A percentile compares a stretch with the other conserved stretches of the same genome.
These are phyloP conservation scores for Branchellion lobata DNA, from an alignment of 2,888 invertebrate genomes.

Conservation along the genomic window DNA sequence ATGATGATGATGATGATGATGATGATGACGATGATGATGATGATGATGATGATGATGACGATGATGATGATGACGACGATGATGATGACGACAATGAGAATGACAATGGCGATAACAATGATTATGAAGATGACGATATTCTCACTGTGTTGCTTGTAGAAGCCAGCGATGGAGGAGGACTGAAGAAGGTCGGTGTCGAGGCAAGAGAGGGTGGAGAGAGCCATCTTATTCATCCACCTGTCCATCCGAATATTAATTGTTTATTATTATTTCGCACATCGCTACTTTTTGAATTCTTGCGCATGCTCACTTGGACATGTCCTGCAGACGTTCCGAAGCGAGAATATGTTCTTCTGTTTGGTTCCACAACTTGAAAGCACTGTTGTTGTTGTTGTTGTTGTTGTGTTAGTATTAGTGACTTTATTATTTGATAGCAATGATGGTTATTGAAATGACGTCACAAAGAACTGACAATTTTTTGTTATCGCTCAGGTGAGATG, in stretches of 20 bases:
- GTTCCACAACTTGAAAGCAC: conserved; percentile 3
- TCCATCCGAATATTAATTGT: no score
- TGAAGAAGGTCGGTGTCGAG: not conserved
- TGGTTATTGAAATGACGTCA: no score
- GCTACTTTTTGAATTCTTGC: no score
- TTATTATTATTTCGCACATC: no score
- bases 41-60: conserved; percentile 16
- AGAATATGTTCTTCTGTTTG: not conserved
- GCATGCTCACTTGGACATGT: not conserved
- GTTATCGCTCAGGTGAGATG: not conserved
- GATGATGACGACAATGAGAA: not conserved
- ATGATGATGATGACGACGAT: not conserved
- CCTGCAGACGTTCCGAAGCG: not conserved
- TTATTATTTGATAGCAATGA: no score
- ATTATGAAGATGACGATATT: no score
- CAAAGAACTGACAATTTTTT: conserved; percentile 5
- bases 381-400: not conserved
- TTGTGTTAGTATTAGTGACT: no score
- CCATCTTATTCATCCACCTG: conserved; percentile 16
- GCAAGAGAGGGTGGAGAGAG: not conserved
- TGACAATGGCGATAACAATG: not conserved
- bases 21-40: conserved; percentile 25
- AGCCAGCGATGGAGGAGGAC: not conserved
- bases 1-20: conserved; percentile 29
- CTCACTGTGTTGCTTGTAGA: not conserved